A percentile compares a stretch with the other conserved stretches of the same genome.
Conservation (phyloP, 1,140 invertebrate species). For the Apis mellifera region Amel_HAv3.1 CM009945.2:6473501-6474000, state of each 20-base stretch:
- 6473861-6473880: background rate
- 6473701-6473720: conserved; percentile 51
- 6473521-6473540: conserved; percentile 38
- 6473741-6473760: conserved; percentile 56
- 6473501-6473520: conserved; percentile 60
- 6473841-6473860: background rate
- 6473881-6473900: background rate
- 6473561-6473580: too few species aligned
- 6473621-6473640: too few species aligned
- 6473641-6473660: conserved; percentile 30
- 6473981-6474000: background rate
- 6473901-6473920: background rate
- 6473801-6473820: conserved; percentile 19
- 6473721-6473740: conserved; percentile 47
- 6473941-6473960: background rate
- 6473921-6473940: background rate
- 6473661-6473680: conserved; percentile 53
- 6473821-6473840: background rate
- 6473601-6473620: too few species aligned
- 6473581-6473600: background rate
- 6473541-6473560: too few species aligned
- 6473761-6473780: conserved; percentile 49
- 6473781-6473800: conserved; percentile 50
- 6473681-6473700: conserved; percentile 58
- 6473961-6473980: background rate